Evolutionary conservation across 2,113 vertebrate species (phyloP), one percentile per base, ranked within the genome.

Genomic region (Maccullochella peelii): DNA sequence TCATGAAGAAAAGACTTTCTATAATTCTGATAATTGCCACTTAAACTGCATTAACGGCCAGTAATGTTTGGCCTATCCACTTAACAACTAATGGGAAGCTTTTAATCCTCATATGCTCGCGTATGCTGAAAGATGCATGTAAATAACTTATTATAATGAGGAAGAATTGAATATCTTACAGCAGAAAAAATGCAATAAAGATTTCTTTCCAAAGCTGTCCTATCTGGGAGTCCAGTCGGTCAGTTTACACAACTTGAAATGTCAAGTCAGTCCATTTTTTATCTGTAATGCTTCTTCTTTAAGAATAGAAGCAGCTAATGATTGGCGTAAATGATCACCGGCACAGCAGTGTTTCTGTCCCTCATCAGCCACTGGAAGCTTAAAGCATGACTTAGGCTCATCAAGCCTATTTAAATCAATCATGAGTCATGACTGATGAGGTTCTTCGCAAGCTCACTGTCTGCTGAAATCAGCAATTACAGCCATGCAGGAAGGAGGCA

Each of bases 361-460:
- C 15, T 66, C 58, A 80, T 73, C 74, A 38, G 54, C 36, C n/a
- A 40, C 23, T 68, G 25, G 47, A 44, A 36, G 65, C 62, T 67
- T 30, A 23, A 57, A 81, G 69, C 49, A 73, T 82, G 73, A 55
- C 82, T 85, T 73, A n/a, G 14, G 25, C 71, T 85, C 54, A 85
- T 89, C 70, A 70, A 44, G 71, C 38, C 77, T 11, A 50, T 83
- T 77, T 50, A 75, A 86, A 73, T 90, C 81, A 83, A 78, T 83
- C 57, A 25, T 30, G 55, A 86, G 76, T 85, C 57, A 25, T 30
- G 55, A 86, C 73, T 84, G 86, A 83, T 73, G 44, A 80, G 52
- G 18, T 49, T 38, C 30, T 25, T 76, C 23, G 55, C 40, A 3
- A 27, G 14, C 9, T 70, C 38, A 12, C 18, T 47, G 68, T 42